Evolutionary conservation across 2,113 vertebrate genomes (phyloP).

Genomic region (Hippocampus abdominalis): DNA sequence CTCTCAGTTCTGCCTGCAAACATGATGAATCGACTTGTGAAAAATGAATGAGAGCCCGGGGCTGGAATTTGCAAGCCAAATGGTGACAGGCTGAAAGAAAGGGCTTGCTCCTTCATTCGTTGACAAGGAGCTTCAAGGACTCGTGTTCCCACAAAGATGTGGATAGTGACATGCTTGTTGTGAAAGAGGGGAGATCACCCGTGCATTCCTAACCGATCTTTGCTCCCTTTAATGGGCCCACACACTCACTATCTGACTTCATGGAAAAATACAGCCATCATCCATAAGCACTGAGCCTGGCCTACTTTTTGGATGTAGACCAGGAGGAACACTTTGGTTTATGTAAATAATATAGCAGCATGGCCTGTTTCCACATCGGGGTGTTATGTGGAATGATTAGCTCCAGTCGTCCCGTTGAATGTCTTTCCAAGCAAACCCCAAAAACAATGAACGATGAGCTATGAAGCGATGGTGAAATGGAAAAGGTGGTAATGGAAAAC

Average conservation of each 20-base stretch:
- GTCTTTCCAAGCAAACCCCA: constrained; percentile 1
- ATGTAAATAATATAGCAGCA: constrained; percentile 54
- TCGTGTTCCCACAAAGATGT: constrained; percentile 3
- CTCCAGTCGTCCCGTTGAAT: background rate
- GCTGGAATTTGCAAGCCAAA: constrained; percentile 47
- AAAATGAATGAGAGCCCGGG: constrained; percentile 48
- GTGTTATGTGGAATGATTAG: constrained; percentile 6
- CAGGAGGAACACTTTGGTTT: constrained; percentile 28
- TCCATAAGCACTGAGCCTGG: constrained; percentile 15
- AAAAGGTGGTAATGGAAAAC: background rate
- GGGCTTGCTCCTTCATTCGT: constrained; percentile 10
- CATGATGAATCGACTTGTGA: constrained; percentile 29
- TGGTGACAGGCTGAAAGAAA: constrained; percentile 16
- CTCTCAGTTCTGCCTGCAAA: constrained; percentile 27
- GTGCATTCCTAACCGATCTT: constrained; percentile 1
- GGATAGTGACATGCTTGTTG: constrained; percentile 3
- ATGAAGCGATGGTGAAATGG: constrained; percentile 16
- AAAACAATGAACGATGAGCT: constrained; percentile 4
- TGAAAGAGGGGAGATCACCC: constrained; percentile 7
- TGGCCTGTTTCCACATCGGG: constrained; percentile 3
- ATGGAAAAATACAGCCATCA: constrained; percentile 7
- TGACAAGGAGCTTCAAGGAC: constrained; percentile 25
- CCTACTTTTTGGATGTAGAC: constrained; percentile 38
- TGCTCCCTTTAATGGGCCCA: background rate
- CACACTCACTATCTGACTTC: background rate